phyloP scores from a whole-genome alignment of 2,888 invertebrate species.

The Antitype chi region DNA sequence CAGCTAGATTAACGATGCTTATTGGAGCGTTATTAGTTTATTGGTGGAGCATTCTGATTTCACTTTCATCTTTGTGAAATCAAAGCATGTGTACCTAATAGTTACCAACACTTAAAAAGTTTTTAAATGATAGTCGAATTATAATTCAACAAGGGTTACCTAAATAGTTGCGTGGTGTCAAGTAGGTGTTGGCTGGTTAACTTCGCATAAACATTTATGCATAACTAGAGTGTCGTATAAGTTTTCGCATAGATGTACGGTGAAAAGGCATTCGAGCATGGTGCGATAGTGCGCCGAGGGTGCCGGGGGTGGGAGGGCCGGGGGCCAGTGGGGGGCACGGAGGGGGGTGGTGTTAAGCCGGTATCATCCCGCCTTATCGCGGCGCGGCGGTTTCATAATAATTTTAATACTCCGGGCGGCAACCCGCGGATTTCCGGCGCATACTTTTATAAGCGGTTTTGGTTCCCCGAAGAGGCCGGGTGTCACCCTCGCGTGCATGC shows the following conservation, averaged over 20 bases:
- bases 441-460: slow-evolving; percentile 85
- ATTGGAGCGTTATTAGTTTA: slow-evolving; percentile 42
- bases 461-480: slow-evolving; percentile 76
- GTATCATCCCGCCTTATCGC: slow-evolving; percentile 87
- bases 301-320: slow-evolving; percentile 62
- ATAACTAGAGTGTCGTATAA: slow-evolving; percentile 80
- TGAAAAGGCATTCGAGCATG: slow-evolving; percentile 84
- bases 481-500: slow-evolving; percentile 83
- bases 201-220: slow-evolving; percentile 76
- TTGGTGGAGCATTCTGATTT: slow-evolving; percentile 19
- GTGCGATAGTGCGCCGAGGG: slow-evolving; percentile 82
- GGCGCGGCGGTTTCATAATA: slow-evolving; percentile 87
- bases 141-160: slow-evolving; percentile 8
- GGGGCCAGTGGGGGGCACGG: slow-evolving; percentile 71
- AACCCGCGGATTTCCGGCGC: slow-evolving; percentile 78
- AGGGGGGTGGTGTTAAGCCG: slow-evolving; percentile 81
- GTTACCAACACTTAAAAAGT: slow-evolving; percentile 9
- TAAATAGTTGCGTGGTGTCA: slow-evolving; percentile 30
- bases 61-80: slow-evolving; percentile 16
- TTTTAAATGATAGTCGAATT: slow-evolving; percentile 13
- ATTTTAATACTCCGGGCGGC: slow-evolving; percentile 86
- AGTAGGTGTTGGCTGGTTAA: slow-evolving; percentile 57
- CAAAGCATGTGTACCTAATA: neutral
- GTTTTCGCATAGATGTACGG: slow-evolving; percentile 84
- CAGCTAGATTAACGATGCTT: slow-evolving; percentile 60